These are phyloP conservation scores for Actenoides lindsayi DNA, from an alignment of 2,113 vertebrate genomes.

Conservation along the genomic window DNA sequence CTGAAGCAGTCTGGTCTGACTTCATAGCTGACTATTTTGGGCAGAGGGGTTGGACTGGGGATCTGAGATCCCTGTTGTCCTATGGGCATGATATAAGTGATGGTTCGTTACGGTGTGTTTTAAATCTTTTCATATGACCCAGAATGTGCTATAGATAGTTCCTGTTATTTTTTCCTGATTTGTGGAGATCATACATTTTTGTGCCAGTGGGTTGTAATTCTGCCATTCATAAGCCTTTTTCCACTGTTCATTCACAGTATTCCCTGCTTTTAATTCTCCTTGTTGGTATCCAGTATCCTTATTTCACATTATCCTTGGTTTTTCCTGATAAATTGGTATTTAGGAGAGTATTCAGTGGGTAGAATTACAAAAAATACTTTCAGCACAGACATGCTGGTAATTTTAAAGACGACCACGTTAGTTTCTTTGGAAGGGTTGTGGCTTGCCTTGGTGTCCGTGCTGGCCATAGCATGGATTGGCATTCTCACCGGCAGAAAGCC, in stretches of 20 bases:
- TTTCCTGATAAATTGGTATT: not conserved
- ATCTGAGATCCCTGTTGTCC: not conserved
- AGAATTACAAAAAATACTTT: not conserved
- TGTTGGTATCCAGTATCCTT: not conserved
- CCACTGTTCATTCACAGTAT: not conserved
- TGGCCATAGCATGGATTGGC: rapidly evolving
- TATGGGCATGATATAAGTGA: not conserved
- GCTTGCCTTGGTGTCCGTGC: rapidly evolving
- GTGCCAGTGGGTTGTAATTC: not conserved
- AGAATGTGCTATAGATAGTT: not conserved
- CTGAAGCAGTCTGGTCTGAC: not conserved
- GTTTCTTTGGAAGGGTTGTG: not conserved
- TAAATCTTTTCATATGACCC: not conserved
- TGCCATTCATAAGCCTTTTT: not conserved
- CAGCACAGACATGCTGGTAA: too few species aligned
- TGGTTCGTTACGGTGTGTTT: not conserved
- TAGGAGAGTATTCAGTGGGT: not conserved
- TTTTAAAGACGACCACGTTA: not conserved
- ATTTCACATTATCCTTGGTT: not conserved
- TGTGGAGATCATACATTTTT: not conserved
- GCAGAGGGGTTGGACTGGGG: not conserved
- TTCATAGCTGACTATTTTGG: not conserved
- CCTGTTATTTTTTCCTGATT: not conserved
- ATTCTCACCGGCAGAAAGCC: not conserved
- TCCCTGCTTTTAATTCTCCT: not conserved